Percentiles rank a stretch among this genome's conserved stretches.
Evolutionary conservation across 2,888 invertebrate species (phyloP).

Genomic region (Leptopilina syphax): DNA sequence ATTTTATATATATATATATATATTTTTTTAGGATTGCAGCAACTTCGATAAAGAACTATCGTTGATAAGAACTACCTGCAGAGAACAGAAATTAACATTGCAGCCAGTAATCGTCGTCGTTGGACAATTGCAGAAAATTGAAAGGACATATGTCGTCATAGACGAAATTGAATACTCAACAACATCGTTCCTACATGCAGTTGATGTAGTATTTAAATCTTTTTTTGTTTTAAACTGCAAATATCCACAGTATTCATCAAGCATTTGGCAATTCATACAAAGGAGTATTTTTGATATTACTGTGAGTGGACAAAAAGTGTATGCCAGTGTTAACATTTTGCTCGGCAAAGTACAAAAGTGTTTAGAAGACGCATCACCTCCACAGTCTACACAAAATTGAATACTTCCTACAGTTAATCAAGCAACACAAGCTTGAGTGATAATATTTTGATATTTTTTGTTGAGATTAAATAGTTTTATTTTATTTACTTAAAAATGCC

Average conservation of each 20-base stretch:
- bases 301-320: conserved; percentile 7
- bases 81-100: not conserved
- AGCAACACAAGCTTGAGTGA: not conserved
- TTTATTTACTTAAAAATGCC: not conserved
- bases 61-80: not conserved
- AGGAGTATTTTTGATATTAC: conserved; percentile 1
- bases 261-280: conserved; percentile 2
- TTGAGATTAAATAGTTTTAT: too few relatives aligned
- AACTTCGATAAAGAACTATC: not conserved
- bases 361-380: conserved; percentile 2
- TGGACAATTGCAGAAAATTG: not conserved
- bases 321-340: not conserved
- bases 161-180: not conserved
- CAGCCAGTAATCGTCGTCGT: not conserved
- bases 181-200: not conserved
- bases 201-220: not conserved
- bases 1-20: not conserved
- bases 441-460: not conserved
- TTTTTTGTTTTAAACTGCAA: not conserved
- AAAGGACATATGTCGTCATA: conserved; percentile 2
- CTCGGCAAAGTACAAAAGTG: not conserved
- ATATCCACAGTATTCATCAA: not conserved
- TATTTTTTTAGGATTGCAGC: too few relatives aligned
- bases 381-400: too few relatives aligned
- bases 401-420: not conserved